A percentile compares a stretch with the other conserved stretches of the same genome.
Conservation (phyloP, 2,888 invertebrate species). For the Malachius bipustulatus region DNA sequence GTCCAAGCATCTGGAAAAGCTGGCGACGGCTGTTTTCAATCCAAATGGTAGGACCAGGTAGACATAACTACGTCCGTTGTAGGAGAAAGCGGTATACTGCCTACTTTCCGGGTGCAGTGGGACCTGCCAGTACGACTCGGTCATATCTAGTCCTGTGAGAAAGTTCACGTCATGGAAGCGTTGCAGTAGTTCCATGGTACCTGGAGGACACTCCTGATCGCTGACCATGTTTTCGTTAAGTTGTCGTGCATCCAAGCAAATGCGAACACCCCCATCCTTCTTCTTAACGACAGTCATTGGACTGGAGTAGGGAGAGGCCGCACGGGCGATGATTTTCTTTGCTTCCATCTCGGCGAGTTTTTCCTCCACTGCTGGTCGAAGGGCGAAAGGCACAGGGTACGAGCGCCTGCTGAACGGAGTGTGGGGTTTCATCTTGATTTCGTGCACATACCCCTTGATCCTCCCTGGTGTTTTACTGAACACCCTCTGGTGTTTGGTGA, state of each 20-base stretch:
- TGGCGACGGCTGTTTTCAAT: slow-evolving; percentile 20
- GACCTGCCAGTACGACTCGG: slow-evolving; percentile 19
- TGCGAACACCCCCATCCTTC: slow-evolving; percentile 20
- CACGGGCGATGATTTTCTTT: slow-evolving; percentile 24
- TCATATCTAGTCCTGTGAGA: slow-evolving; percentile 9
- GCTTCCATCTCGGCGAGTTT: slow-evolving; percentile 24
- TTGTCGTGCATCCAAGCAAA: too few relatives aligned
- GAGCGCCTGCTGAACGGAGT: too few relatives aligned
- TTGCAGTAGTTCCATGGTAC: slow-evolving; percentile 16
- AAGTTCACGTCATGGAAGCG: slow-evolving; percentile 9
- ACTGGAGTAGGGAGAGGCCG: slow-evolving; percentile 20
- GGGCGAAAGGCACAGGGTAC: too few relatives aligned
- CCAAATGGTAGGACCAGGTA: too few relatives aligned
- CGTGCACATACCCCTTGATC: too few relatives aligned
- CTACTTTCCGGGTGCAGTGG: slow-evolving; percentile 16
- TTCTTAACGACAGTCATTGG: slow-evolving; percentile 15
- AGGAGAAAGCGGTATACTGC: slow-evolving; percentile 19
- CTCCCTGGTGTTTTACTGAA: too few relatives aligned
- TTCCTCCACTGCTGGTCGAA: too few relatives aligned
- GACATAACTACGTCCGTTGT: slow-evolving; percentile 17
- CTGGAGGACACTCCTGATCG: slow-evolving; percentile 20
- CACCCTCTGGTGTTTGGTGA: too few relatives aligned
- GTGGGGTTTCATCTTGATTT: too few relatives aligned
- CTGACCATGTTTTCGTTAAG: slow-evolving; percentile 24
- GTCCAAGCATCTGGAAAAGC: slow-evolving; percentile 19